phyloP scores from a whole-genome alignment of 2,888 invertebrate species.

The Drosophila kokeensis region DNA sequence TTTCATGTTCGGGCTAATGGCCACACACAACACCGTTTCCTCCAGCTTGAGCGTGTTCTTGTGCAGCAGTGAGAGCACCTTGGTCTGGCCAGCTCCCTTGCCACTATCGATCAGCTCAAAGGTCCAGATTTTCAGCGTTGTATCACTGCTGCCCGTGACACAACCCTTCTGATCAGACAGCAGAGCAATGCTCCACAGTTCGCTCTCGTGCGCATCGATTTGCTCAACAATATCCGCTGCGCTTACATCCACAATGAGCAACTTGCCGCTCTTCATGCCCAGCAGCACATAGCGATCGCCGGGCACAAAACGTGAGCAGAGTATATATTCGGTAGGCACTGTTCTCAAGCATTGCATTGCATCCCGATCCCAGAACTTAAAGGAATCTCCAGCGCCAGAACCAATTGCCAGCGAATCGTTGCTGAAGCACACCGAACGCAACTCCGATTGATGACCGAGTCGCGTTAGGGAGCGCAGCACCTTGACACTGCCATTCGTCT shows the following conservation, averaged over 20 bases:
- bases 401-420: constrained; percentile 95
- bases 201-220: constrained; percentile 92
- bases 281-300: constrained; percentile 95
- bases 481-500: constrained; percentile 78
- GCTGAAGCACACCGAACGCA: constrained; percentile 94
- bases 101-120: constrained; percentile 93
- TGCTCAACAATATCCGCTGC: constrained; percentile 92
- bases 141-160: constrained; percentile 94
- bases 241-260: constrained; percentile 94
- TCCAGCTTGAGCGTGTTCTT: constrained; percentile 93
- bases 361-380: constrained; percentile 96
- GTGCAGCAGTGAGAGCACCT: constrained; percentile 91
- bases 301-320: constrained; percentile 91
- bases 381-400: constrained; percentile 93
- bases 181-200: constrained; percentile 92
- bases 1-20: constrained; percentile 93
- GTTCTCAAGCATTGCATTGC: constrained; percentile 90
- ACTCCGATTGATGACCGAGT: constrained; percentile 96
- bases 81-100: constrained; percentile 84
- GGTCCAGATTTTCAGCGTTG: constrained; percentile 96
- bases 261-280: constrained; percentile 93
- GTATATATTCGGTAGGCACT: constrained; percentile 88
- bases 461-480: constrained; percentile 88
- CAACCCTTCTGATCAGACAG: constrained; percentile 94
- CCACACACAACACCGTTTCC: constrained; percentile 93